Evolutionary conservation across 1,140 invertebrate genomes (phyloP), one percentile per base, ranked within the genome.

Genomic region (Musca vetustissima): DNA sequence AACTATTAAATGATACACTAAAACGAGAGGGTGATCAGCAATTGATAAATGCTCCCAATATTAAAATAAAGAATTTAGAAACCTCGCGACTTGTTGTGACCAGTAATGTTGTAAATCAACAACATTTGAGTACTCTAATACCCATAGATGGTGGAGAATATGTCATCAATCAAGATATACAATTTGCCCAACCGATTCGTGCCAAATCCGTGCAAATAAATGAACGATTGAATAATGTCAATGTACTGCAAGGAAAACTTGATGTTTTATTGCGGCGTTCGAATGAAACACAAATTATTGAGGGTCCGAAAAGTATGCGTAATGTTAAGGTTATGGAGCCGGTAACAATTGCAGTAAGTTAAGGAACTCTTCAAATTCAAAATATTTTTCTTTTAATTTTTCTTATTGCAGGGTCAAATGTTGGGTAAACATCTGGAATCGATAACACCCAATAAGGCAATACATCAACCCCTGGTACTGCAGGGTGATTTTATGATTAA

Each of bases 191-290:
- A 43, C 74, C 79, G 15, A 66, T 83, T 8, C 59, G 73, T 36
- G 76, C 79, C 0, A 82, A 85, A 17, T 70, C 80, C 9, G 36
- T 86, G n/a, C 2, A 70, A 1, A 78, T 85, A 17, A 69, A 72
- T 15, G 69, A 81, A n/a, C 74, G 75, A 13, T 65, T 85, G 11
- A 84, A 85, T 71, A 74, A 84, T 21, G 82, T 85, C 57, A 68
- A 76, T 48, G 81, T 85, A 0, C 64, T 73, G 61, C 64, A 83
- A 2, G 80, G 83, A 25, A 70, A 75, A 47, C 75, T 86, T 4
- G 79, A 85, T 71, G 73, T 85, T 50, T 71, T 86, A 50, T 71
- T 83, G 6, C 81, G 73, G 49, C 67, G 83, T 32, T 66, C 73
- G 0, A 69, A 74, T 55, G 67, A 81, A 22, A 76, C 74, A 1